Conservation (phyloP, 2,888 invertebrate genomes). For the Epirrhoe alternata region DNA sequence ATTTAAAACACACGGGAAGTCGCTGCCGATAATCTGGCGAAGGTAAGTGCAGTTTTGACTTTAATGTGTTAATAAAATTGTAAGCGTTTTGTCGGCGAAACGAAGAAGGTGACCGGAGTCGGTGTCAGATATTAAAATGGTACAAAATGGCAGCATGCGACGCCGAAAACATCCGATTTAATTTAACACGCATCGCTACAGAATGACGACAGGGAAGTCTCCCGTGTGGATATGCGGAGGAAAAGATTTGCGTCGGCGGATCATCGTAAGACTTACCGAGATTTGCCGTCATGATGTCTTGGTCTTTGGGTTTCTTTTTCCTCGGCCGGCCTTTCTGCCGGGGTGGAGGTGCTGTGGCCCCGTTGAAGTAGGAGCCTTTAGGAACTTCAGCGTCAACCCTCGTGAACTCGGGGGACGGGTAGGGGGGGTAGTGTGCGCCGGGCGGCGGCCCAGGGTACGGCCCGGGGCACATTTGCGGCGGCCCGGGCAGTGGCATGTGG, state of each 20-base stretch:
- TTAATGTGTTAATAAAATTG: slow-evolving; percentile 84
- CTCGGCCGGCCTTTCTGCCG: slow-evolving; percentile 96
- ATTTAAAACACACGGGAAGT: slow-evolving; percentile 78
- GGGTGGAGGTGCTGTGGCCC: slow-evolving; percentile 86
- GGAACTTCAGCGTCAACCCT: slow-evolving; percentile 79
- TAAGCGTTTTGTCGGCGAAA: slow-evolving; percentile 80
- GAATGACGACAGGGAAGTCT: slow-evolving; percentile 12
- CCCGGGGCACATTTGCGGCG: slow-evolving; percentile 85
- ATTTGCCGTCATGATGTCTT: slow-evolving; percentile 93
- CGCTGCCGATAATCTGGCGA: slow-evolving; percentile 77
- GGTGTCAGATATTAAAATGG: slow-evolving; percentile 57
- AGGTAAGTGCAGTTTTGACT: slow-evolving; percentile 83
- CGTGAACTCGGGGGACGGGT: slow-evolving; percentile 85
- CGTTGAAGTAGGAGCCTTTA: slow-evolving; percentile 86
- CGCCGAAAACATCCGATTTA: slow-evolving; percentile 43
- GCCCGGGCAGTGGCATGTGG: slow-evolving; percentile 85
- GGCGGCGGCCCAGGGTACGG: slow-evolving; percentile 79
- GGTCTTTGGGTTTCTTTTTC: slow-evolving; percentile 96
- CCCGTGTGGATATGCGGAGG: slow-evolving; percentile 29
- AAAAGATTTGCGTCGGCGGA: slow-evolving; percentile 39
- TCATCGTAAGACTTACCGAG: slow-evolving; percentile 87
- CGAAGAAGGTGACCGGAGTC: slow-evolving; percentile 55
- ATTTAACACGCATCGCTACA: slow-evolving; percentile 36
- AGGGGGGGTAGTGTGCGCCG: slow-evolving; percentile 81
- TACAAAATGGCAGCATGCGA: slow-evolving; percentile 55